phyloP scores from a whole-genome alignment of 2,797 vertebrate genomes.

The Aphelocoma californica region DNA sequence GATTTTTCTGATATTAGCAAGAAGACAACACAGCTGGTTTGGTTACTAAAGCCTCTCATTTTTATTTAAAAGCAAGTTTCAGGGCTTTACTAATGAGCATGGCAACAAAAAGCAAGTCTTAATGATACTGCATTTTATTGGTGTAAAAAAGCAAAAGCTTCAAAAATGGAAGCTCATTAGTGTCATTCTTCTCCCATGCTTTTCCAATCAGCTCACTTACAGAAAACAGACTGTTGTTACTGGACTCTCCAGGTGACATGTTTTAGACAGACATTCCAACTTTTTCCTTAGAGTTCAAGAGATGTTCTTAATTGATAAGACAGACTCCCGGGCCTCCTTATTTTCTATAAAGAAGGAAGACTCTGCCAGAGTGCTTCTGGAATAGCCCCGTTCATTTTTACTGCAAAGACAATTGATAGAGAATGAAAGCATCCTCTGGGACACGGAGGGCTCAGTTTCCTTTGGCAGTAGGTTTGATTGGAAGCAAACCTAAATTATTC shows the following conservation, averaged over 20 bases:
- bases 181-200: neutral
- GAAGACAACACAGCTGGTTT: neutral
- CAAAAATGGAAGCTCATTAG: neutral
- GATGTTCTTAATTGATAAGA: constrained; percentile 31
- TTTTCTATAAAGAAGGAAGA: neutral
- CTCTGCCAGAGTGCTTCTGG: constrained; percentile 3
- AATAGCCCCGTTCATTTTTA: neutral
- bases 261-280: neutral
- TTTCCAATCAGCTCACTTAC: neutral
- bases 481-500: constrained; percentile 14
- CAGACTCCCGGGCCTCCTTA: neutral
- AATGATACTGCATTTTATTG: neutral
- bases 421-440: neutral
- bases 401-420: neutral
- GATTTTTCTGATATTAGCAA: neutral
- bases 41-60: neutral
- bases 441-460: neutral
- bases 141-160: neutral
- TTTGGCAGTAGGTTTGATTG: neutral
- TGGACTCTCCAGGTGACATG: constrained; percentile 3
- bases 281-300: neutral
- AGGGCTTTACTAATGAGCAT: neutral
- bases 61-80: constrained; percentile 17
- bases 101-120: neutral
- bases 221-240: neutral